Base-by-base conservation (phyloP, 2,113 vertebrate genomes). In the Oriolus oriolus region DNA sequence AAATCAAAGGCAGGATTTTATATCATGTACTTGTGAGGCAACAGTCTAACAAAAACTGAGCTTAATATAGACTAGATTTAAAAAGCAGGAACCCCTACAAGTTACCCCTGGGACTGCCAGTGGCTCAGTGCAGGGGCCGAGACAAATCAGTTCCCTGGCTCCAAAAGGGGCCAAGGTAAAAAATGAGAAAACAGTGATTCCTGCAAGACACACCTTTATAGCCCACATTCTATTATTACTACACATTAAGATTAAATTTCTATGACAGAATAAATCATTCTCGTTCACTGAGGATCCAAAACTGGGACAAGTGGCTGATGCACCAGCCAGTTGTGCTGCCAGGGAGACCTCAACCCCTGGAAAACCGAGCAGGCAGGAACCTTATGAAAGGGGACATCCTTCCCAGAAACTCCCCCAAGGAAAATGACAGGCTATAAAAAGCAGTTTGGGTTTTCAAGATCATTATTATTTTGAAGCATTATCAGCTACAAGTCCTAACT, bases 1-100 rank as follows among this genome's bases (percentile, higher is more conserved):
- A 96, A 94, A 88, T 75, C 90, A 66, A 87, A 93, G 83, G 64
- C 68, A 75, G 44, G 31, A 11, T 3, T 92, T 95, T 71, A 12
- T 52, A 74, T 17, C 19, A 44, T 13, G n/a, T 9, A 53, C n/a
- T 86, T 35, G 41, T 69, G 47, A 90, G 37, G 88, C 20, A 94
- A 70, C n/a, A 80, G 47, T 19, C 59, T 88, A 84, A 83, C 76
- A 61, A 74, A 73, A 89, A 2, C 39, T 39, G 12, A 92, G 59
- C 33, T 79, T 50, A 54, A 75, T 30, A 59, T 2, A 90, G 54
- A 6, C 0, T 1, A 54, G 65, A 24, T 71, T 65, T 30, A 37
- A 31, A 30, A 56, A 64, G 56, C 0, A 39, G 57, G 41, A 77
- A 49, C 11, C 13, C 30, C 53, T 21, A 21, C 6, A 60, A 5